These are phyloP conservation scores for Phrynocephalus forsythii DNA, from an alignment of 2,797 vertebrate genomes.

Conservation along the genomic window DNA sequence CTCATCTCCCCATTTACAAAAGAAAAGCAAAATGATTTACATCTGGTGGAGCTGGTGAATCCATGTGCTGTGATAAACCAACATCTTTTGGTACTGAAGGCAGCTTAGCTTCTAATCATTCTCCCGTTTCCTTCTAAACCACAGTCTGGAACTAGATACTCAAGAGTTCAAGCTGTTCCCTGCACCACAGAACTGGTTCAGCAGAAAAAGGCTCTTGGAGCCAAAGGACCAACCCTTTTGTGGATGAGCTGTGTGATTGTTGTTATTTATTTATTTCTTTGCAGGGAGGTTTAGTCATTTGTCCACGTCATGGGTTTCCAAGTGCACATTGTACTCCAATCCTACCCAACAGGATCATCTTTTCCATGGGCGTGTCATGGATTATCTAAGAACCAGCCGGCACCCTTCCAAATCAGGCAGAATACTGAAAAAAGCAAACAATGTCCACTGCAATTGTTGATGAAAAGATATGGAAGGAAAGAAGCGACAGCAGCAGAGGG, in stretches of 20 bases:
- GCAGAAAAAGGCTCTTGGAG: conserved; percentile 2
- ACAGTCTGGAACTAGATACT: not conserved
- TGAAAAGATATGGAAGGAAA: too few relatives aligned
- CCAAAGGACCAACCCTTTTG: not conserved
- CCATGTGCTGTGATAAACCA: too few relatives aligned
- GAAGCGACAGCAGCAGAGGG: too few relatives aligned
- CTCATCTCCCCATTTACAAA: too few relatives aligned
- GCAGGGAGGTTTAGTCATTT: not conserved
- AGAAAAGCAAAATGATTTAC: too few relatives aligned
- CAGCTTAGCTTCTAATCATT: not conserved
- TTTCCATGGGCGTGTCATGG: conserved; percentile 1
- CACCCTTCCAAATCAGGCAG: not conserved
- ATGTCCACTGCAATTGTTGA: not conserved
- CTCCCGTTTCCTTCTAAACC: not conserved
- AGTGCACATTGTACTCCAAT: not conserved
- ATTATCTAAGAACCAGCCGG: not conserved
- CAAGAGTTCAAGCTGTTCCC: not conserved
- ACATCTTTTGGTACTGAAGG: too few relatives aligned
- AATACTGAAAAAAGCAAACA: not conserved
- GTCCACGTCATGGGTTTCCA: not conserved
- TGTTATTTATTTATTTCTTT: not conserved
- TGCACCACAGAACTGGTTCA: not conserved
- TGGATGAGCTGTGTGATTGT: not conserved
- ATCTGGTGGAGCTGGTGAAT: too few relatives aligned
- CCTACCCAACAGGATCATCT: accelerated